A percentile compares a stretch with the other conserved stretches of the same genome.
Conservation (phyloP, 2,888 invertebrate genomes). For the Sphaerophoria taeniata region DNA sequence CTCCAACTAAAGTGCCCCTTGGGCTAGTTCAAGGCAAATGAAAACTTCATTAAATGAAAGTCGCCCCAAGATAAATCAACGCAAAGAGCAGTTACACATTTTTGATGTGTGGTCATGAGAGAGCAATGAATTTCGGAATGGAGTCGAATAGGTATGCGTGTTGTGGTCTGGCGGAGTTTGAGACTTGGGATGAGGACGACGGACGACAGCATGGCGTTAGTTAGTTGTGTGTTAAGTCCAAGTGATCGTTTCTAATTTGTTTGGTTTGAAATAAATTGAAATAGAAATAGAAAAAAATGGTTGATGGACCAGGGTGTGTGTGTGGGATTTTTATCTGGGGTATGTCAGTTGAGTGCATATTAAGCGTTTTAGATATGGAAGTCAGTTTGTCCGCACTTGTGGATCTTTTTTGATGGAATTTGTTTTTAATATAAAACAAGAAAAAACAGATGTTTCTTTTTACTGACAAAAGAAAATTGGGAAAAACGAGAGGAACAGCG, state of each 20-base stretch:
- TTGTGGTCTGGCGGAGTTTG: not conserved
- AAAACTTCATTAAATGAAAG: slow-evolving; percentile 73
- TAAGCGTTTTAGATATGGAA: slow-evolving; percentile 39
- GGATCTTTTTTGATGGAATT: slow-evolving; percentile 35
- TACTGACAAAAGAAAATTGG: too few relatives aligned
- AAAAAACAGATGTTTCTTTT: too few relatives aligned
- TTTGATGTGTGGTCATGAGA: slow-evolving; percentile 39
- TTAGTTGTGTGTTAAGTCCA: slow-evolving; percentile 64
- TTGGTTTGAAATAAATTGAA: slow-evolving; percentile 26
- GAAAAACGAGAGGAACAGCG: too few relatives aligned
- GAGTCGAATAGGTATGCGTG: slow-evolving; percentile 30
- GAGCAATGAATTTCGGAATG: not conserved
- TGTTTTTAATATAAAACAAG: too few relatives aligned
- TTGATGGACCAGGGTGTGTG: not conserved
- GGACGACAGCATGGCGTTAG: slow-evolving; percentile 18
- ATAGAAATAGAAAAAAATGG: not conserved
- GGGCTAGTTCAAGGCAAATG: slow-evolving; percentile 73
- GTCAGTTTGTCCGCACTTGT: slow-evolving; percentile 15
- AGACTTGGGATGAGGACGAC: not conserved
- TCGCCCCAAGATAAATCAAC: slow-evolving; percentile 60
- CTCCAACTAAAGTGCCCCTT: slow-evolving; percentile 73
- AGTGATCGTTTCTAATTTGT: slow-evolving; percentile 74
- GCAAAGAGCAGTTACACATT: slow-evolving; percentile 36
- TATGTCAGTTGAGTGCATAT: not conserved
- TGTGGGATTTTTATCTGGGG: not conserved